Evolutionary conservation across 2,797 vertebrate species (phyloP).

Genomic region (Strix occidentalis): DNA sequence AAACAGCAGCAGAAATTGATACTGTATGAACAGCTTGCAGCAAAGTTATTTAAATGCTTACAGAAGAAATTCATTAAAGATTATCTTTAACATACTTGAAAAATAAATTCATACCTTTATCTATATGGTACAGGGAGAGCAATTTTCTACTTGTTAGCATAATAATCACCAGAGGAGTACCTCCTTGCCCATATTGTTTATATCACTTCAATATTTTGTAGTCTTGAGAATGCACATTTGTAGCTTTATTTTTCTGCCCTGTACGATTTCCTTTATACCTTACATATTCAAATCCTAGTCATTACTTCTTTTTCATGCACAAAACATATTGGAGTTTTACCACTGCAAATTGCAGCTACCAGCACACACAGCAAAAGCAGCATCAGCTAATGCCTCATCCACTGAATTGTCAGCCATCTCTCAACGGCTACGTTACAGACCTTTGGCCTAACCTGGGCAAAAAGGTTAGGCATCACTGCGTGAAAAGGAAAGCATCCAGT

Average conservation of each 20-base stretch:
- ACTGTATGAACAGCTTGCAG: background rate
- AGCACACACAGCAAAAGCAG: background rate
- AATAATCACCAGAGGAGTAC: background rate
- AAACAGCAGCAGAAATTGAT: background rate
- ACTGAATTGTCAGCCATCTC: background rate
- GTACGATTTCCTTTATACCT: background rate
- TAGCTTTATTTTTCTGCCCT: background rate
- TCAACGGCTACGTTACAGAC: rapidly evolving
- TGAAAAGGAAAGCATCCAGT: background rate
- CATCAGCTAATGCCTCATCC: background rate
- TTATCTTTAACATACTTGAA: background rate
- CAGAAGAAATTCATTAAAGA: conserved; percentile 6
- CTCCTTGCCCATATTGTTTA: background rate
- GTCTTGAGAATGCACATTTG: background rate
- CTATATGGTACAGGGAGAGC: background rate
- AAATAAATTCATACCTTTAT: background rate
- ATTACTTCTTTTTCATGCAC: background rate
- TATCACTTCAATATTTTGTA: background rate
- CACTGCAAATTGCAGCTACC: background rate
- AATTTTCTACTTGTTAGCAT: background rate
- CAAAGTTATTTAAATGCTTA: background rate
- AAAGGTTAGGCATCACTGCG: background rate
- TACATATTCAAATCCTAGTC: background rate
- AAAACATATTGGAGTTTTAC: background rate
- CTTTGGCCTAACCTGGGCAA: background rate